Evolutionary conservation across 2,797 vertebrate species (phyloP).

Genomic region (Ambastaia sidthimunki): DNA sequence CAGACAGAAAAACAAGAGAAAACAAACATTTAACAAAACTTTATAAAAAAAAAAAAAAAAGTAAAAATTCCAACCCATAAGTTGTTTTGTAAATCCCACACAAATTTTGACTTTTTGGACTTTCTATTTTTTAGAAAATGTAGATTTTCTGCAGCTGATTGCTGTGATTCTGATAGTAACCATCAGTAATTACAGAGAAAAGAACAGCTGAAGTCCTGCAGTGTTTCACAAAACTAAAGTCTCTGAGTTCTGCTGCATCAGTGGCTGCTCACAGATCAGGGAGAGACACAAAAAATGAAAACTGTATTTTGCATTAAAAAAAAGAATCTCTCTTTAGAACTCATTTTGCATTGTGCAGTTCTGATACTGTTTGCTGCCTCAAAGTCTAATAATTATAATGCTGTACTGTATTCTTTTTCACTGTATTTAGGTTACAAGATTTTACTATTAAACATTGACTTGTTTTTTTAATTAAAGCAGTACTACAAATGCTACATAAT

Average conservation of each 20-base stretch:
- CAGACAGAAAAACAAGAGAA: conserved; percentile 40
- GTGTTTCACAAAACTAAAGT: conserved; percentile 18
- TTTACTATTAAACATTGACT: background rate
- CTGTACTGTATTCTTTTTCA: background rate
- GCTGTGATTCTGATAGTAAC: background rate
- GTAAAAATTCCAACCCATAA: conserved; percentile 72
- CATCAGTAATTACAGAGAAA: background rate
- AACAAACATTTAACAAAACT: conserved; percentile 39
- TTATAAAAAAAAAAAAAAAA: conserved; percentile 61
- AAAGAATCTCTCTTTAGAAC: background rate
- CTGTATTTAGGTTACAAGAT: background rate
- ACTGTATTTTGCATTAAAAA: background rate
- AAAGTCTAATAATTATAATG: background rate
- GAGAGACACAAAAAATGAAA: background rate
- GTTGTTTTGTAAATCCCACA: conserved; percentile 71
- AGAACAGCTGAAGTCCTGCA: background rate
- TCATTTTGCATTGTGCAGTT: background rate
- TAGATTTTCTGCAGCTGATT: background rate
- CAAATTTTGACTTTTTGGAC: conserved; percentile 51
- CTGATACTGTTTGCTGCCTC: background rate
- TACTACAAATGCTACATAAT: background rate
- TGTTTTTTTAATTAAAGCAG: background rate
- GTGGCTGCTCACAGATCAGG: background rate
- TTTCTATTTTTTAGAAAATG: conserved; percentile 63
- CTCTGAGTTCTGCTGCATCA: too few relatives aligned